Base-by-base conservation (phyloP, 35 echinoderm and acorn worm species). In the Ophiothrix spiculata region DNA sequence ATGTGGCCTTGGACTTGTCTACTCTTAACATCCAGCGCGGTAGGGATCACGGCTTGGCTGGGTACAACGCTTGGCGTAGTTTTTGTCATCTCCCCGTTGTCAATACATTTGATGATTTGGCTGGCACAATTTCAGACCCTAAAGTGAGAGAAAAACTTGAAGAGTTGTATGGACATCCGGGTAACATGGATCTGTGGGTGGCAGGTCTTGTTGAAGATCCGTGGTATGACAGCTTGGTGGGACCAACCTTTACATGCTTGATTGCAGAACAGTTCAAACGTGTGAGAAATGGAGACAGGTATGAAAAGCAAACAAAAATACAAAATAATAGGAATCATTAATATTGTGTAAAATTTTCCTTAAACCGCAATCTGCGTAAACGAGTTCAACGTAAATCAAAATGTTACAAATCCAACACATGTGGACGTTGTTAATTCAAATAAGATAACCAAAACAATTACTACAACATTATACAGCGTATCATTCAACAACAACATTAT, bases 11-110 rank as follows among this genome's bases (percentile, higher is more conserved):
- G 42, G 92, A 98, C 77, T 81, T 98, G 31, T 64, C 86, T 32
- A 85, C 95, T 33, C 37, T 98, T 10, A 98, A 98, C 81, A 91
- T 94, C 32, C 95, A 94, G 39, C 81, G 95, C 39, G 92, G 95
- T 21, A 80, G 95, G 37, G 95, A 98, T 84, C 95, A 98, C 75
- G 91, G 91, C 54, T 54, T 98, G 31, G 38, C 88, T 39, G 56
- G 64, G 11, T 98, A 98, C 79, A 94, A 93, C 36, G 81, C 75
- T 6, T 93, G 86, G 87, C 73, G 95, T 35, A 64, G 81, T 19
- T 56, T 84, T 12, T 98, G 95, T 75, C 81, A 76, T 0, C 73
- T 98, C 12, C 41, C 40, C 13, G 31, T 76, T 37, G 89, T 85
- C 3, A 28, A 76, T 6, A 42, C 31, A 16, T 93, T 94, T 39